Evolutionary conservation across 2,113 vertebrate species (phyloP).

Genomic region (Bagarius yarrelli): DNA sequence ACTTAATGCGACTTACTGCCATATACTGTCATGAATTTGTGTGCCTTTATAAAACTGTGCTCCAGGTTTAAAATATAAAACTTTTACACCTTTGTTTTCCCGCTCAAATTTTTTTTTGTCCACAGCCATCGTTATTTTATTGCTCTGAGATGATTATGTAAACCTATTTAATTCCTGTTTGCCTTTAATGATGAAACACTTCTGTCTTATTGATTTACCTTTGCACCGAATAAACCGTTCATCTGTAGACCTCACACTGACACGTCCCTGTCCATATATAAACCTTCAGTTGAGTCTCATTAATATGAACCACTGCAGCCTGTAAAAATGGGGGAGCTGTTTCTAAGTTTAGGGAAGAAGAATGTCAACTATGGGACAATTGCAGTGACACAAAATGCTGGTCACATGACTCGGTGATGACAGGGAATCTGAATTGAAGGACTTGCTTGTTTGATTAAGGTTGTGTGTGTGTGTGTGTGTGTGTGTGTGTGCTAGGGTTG

Average conservation of each 20-base stretch:
- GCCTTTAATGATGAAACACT: no score
- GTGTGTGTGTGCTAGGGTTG: background rate
- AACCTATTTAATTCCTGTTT: no score
- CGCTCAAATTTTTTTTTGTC: no score
- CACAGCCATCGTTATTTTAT: no score
- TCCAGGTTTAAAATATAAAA: no score
- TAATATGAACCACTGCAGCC: background rate
- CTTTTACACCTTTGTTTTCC: no score
- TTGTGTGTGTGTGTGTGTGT: background rate
- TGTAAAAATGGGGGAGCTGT: conserved; percentile 24
- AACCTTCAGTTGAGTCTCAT: background rate
- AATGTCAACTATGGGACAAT: conserved; percentile 43
- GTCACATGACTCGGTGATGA: conserved; percentile 36
- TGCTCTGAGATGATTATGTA: no score
- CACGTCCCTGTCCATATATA: background rate
- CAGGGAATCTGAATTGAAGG: conserved; percentile 33
- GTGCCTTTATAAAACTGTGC: no score
- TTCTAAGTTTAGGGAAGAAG: conserved; percentile 49
- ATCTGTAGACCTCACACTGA: background rate
- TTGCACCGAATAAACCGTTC: background rate
- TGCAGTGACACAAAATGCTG: background rate
- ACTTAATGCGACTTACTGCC: no score
- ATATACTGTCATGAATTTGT: no score
- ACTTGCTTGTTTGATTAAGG: background rate
- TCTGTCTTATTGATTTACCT: background rate